These are phyloP conservation scores for Thecocarcelia acutangulata DNA, from an alignment of 2,888 invertebrate species.

Conservation along the genomic window DNA sequence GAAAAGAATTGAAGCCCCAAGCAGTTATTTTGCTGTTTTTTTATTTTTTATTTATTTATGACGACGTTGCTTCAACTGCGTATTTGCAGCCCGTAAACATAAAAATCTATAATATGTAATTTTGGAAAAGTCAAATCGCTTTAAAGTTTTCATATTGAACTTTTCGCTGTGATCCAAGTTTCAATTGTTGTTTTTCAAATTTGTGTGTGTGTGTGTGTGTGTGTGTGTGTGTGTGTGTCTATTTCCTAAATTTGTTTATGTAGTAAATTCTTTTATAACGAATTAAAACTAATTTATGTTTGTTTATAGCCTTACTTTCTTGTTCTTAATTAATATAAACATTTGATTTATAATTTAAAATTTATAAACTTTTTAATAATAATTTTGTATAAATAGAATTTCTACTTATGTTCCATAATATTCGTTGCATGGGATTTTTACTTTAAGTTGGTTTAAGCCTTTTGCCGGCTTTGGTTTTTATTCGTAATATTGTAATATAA, in stretches of 20 bases:
- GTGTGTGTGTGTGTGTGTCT: not conserved
- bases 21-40: no score
- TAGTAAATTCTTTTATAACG: constrained; percentile 9
- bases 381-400: constrained; percentile 78
- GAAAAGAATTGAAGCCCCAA: no score
- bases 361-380: constrained; percentile 65
- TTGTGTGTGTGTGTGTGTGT: constrained; percentile 59
- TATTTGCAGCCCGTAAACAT: no score
- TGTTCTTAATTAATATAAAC: constrained; percentile 32
- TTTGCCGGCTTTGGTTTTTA: constrained; percentile 65
- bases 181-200: constrained; percentile 52
- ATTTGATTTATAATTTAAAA: constrained; percentile 34
- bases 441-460: constrained; percentile 75
- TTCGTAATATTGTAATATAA: constrained; percentile 33
- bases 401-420: constrained; percentile 82
- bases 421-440: constrained; percentile 82
- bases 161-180: not conserved
- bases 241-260: not conserved
- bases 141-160: no score
- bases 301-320: constrained; percentile 9
- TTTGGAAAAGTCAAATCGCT: no score
- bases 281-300: constrained; percentile 18
- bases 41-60: no score
- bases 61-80: no score
- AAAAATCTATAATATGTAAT: no score